Base-by-base conservation (phyloP, 2,113 vertebrate species). In the Vimba vimba region DNA sequence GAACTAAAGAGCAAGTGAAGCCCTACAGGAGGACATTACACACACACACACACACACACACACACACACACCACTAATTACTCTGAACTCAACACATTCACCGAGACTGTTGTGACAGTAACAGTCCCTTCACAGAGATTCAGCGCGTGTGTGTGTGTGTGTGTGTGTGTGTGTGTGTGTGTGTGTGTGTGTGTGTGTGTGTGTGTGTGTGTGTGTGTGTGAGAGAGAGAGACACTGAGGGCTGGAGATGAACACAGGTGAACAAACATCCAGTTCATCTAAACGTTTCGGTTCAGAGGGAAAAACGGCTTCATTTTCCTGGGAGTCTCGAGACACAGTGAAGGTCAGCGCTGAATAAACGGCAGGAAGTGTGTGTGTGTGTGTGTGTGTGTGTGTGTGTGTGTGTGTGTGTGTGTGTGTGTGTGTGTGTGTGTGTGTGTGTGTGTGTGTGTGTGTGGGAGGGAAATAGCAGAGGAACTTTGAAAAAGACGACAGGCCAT, bases 291-390 rank as follows among this genome's bases (percentile, higher is more conserved):
- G 90, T 91, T 84, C 88, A 47, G 79, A 74, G 89, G 75, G 79
- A 90, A 92, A 91, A 92, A 92, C 88, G 82, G 89, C 71, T 84
- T 87, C 13, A 86, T 89, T 93, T 93, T 91, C 77, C 85, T 83
- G 87, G 89, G 79, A 10, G 87, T 89, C 89, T 91, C 87, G 90
- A 92, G 89, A 90, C 87, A 88, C 82, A 92, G 88, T 91, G 90
- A 94, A 94, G 94, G 94, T 94, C 93, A 93, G 33, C 85, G 87
- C 87, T 89, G 91, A 91, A 92, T 93, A 94, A 94, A 94, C 93
- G 93, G 90, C 92, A 90, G 84, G 4, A 36, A 36, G 62, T 89
- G 91, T 90, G 91, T 91, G 88, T 82, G 73, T n/a, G 83, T 30
- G 30, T 30, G 30, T 30, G 30, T 33, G 30, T 33, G 30, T 33